These are phyloP conservation scores for Temnopleurus reevesii DNA, from an alignment of 53 echinoderm and acorn worm species.

Conservation along the genomic window DNA sequence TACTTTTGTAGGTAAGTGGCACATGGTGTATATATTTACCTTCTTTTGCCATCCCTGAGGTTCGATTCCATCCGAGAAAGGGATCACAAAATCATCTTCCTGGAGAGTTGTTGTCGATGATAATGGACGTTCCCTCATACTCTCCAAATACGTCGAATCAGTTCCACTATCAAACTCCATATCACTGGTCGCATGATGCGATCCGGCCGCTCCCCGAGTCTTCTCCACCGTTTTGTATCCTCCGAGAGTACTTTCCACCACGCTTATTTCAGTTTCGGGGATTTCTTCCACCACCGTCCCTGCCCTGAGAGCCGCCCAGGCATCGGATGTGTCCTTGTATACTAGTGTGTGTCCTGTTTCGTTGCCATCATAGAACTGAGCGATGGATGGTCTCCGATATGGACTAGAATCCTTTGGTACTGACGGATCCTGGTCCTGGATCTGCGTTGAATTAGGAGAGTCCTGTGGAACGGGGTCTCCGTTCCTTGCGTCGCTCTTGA, in stretches of 20 bases:
- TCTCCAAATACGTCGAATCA: neutral
- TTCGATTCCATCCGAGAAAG: slow-evolving; percentile 42
- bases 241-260: slow-evolving; percentile 79
- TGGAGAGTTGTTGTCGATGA: neutral
- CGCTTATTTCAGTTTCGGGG: slow-evolving; percentile 75
- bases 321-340: slow-evolving; percentile 84
- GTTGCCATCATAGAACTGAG: slow-evolving; percentile 37
- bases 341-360: slow-evolving; percentile 60
- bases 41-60: slow-evolving; percentile 50
- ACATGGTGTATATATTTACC: neutral
- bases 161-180: slow-evolving; percentile 46
- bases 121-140: neutral
- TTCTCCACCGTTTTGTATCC: slow-evolving; percentile 84
- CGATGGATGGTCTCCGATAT: slow-evolving; percentile 7
- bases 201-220: slow-evolving; percentile 1
- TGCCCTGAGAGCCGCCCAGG: slow-evolving; percentile 85
- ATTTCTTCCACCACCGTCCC: slow-evolving; percentile 69
- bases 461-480: neutral
- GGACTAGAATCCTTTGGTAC: neutral
- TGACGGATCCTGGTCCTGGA: neutral
- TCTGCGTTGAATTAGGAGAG: neutral
- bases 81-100: slow-evolving; percentile 26
- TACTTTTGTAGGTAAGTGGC: too few relatives aligned
- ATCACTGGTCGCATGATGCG: neutral
- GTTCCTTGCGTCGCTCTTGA: slow-evolving; percentile 19